Evolutionary conservation across 2,797 vertebrate species (phyloP).

Genomic region (Morelia viridis): DNA sequence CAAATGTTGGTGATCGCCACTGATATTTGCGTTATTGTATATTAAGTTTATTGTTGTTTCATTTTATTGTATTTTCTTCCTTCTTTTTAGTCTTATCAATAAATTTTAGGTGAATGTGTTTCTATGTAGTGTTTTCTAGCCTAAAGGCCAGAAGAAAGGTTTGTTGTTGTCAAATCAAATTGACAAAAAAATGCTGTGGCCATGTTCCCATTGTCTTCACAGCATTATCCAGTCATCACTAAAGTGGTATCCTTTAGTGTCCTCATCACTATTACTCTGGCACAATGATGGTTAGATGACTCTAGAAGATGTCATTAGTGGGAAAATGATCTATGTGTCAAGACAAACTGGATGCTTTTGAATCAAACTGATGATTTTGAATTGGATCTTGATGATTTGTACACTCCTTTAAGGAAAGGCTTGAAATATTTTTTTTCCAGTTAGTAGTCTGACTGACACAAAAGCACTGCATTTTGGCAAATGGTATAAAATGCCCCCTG

Average conservation of each 20-base stretch:
- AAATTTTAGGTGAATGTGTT: neutral
- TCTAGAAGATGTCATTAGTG: neutral
- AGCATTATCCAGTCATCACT: neutral
- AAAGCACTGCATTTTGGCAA: neutral
- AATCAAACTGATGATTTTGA: neutral
- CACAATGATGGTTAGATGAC: neutral
- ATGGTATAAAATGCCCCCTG: neutral
- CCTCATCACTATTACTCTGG: neutral
- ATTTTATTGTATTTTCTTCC: neutral
- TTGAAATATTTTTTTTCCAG: neutral
- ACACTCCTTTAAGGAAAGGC: neutral
- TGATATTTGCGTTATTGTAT: neutral
- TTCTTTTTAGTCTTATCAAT: neutral
- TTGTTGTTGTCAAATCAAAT: neutral
- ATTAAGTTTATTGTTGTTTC: neutral
- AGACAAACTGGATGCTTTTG: neutral
- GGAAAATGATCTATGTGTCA: neutral
- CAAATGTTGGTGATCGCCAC: neutral
- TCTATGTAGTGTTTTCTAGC: neutral
- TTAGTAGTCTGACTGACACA: neutral
- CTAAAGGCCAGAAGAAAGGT: neutral
- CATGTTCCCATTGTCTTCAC: neutral
- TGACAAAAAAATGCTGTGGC: neutral
- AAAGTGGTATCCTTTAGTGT: neutral
- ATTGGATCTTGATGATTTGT: neutral